Conservation (phyloP, 2,797 vertebrate species). For the Betta splendens region DNA sequence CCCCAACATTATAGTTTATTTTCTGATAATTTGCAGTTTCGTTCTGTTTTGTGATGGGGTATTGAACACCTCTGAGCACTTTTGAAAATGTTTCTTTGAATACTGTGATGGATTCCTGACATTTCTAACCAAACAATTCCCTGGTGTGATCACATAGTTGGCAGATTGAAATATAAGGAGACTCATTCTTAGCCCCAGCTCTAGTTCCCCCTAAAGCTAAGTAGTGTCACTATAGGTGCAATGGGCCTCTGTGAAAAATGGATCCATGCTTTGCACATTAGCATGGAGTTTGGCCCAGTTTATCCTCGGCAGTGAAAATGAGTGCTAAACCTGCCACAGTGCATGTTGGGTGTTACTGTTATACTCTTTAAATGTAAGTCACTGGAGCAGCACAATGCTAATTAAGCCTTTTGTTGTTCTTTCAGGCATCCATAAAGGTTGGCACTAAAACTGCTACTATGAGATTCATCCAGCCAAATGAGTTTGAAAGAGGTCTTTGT, state of each 20-base stretch:
- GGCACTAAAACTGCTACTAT: constrained; percentile 81
- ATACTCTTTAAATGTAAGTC: constrained; percentile 37
- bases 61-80: constrained; percentile 17
- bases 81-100: not conserved
- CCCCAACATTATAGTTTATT: not conserved
- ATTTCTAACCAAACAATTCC: not conserved
- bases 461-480: constrained; percentile 80
- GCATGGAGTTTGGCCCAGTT: constrained; percentile 44
- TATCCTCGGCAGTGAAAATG: constrained; percentile 57
- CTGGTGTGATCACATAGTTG: constrained; percentile 5
- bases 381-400: constrained; percentile 14
- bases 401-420: constrained; percentile 56
- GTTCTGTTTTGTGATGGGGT: constrained; percentile 5
- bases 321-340: constrained; percentile 65
- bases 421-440: constrained; percentile 85
- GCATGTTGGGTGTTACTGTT: constrained; percentile 72
- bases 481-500: constrained; percentile 64
- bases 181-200: constrained; percentile 21
- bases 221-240: constrained; percentile 19
- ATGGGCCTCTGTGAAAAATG: constrained; percentile 31
- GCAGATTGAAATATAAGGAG: constrained; percentile 6
- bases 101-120: not conserved
- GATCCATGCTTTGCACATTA: constrained; percentile 40
- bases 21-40: constrained; percentile 10
- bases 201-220: constrained; percentile 33